These are phyloP conservation scores for Tenthredo amoena DNA, from an alignment of 2,888 invertebrate species.

Conservation along the genomic window DNA sequence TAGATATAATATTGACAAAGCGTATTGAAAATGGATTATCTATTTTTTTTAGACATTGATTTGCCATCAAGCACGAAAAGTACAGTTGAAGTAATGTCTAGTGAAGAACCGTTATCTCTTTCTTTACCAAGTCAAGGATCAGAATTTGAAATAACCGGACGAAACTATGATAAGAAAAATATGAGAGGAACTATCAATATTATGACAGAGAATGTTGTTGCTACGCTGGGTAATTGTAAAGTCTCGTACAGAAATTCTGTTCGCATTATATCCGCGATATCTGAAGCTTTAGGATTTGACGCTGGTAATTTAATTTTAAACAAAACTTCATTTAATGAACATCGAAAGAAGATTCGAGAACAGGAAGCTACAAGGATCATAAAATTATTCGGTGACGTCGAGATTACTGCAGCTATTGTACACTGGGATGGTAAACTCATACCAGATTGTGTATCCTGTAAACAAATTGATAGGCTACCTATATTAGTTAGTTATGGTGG, in stretches of 20 bases:
- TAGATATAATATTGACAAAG: no score
- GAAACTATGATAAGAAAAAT: constrained; percentile 52
- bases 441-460: constrained; percentile 17
- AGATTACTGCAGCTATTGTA: constrained; percentile 41
- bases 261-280: constrained; percentile 40
- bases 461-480: constrained; percentile 49
- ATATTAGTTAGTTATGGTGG: constrained; percentile 47
- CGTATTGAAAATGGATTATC: not conserved
- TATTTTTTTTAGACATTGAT: not conserved
- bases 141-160: not conserved
- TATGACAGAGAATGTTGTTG: constrained; percentile 52
- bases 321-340: constrained; percentile 36
- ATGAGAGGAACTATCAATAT: constrained; percentile 53
- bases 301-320: constrained; percentile 46
- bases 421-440: constrained; percentile 57
- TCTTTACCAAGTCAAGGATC: not conserved
- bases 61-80: not conserved
- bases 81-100: not conserved
- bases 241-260: constrained; percentile 53
- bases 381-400: constrained; percentile 39
- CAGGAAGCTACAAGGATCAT: constrained; percentile 35
- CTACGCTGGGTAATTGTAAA: constrained; percentile 51
- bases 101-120: not conserved
- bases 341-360: constrained; percentile 43
- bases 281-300: constrained; percentile 50